Conservation (phyloP, 2,888 invertebrate genomes). For the Amorpha juglandis region DNA sequence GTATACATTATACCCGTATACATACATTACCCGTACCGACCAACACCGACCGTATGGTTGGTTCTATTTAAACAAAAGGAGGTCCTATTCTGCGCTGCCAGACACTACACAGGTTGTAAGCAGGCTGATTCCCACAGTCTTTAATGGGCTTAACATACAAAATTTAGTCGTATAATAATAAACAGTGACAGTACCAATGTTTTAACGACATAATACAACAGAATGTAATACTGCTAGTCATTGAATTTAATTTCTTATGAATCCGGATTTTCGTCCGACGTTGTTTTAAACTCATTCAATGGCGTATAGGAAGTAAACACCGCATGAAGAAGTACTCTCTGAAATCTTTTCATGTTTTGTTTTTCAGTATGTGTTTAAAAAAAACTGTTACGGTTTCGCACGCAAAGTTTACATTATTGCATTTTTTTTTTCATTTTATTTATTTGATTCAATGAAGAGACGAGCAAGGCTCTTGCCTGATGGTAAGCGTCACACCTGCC, state of each 20-base stretch:
- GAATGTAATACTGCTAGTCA: conserved; percentile 18
- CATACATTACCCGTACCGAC: background rate
- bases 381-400: no score
- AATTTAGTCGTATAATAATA: background rate
- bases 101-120: background rate
- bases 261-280: conserved; percentile 12
- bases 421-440: no score
- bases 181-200: background rate
- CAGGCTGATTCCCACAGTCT: background rate
- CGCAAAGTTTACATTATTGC: no score
- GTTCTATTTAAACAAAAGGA: background rate
- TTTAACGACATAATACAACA: conserved; percentile 19
- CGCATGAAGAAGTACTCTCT: background rate
- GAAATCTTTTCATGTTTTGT: background rate
- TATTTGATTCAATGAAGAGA: no score
- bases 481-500: no score
- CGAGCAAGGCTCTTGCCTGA: no score
- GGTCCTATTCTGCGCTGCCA: background rate
- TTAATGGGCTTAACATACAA: background rate
- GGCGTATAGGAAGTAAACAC: background rate
- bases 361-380: background rate
- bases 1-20: no score
- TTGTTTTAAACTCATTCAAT: background rate
- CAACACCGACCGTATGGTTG: no score
- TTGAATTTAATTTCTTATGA: conserved; percentile 22